Evolutionary conservation across 2,888 invertebrate species (phyloP), one percentile per base, ranked within the genome.

Genomic region (Synergus itoensis): DNA sequence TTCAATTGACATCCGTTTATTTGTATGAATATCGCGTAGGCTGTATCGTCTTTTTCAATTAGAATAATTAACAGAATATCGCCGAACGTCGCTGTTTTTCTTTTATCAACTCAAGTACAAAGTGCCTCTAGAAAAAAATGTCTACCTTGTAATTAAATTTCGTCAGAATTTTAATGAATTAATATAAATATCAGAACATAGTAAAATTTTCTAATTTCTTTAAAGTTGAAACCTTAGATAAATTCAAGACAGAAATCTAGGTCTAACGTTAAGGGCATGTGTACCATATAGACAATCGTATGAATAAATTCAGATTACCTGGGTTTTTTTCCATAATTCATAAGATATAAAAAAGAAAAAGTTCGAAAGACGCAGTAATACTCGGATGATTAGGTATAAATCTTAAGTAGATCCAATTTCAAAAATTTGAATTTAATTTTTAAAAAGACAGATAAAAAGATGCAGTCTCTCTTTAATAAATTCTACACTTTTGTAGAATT

Each of bases 1-100:
- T 87, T 86, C 88, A 89, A 89, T 89, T 89, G 89, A 89, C 89
- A 89, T 88, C 81, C 82, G 88, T 89, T 87, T 85, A 86, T 87
- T 87, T 88, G 53, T 73, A 84, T 87, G 84, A 85, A 88, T 79
- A 84, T 79, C 79, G 78, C 82, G 73, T 80, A 82, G 82, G 78
- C 80, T 76, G 77, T 67, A 77, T 81, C 77, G 63, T 77, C 77
- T 76, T 84, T 80, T 77, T 77, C 53, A 53, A 78, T 67, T 77
- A 79, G 16, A 82, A 77, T 79, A 48, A 80, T 53, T 79, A 85
- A 77, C 41, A 75, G 60, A 80, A 78, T 80, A 77, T 75, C 78
- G 76, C 65, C 36, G 53, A 73, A 53, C 11, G 36, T 57, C 14
- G 28, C 21, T 11, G 4, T 57, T 57, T 48, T 36, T 21, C 21